A percentile compares a stretch with the other conserved stretches of the same genome.
phyloP scores from a whole-genome alignment of 2,113 vertebrate genomes.

The Sceloporus undulatus region DNA sequence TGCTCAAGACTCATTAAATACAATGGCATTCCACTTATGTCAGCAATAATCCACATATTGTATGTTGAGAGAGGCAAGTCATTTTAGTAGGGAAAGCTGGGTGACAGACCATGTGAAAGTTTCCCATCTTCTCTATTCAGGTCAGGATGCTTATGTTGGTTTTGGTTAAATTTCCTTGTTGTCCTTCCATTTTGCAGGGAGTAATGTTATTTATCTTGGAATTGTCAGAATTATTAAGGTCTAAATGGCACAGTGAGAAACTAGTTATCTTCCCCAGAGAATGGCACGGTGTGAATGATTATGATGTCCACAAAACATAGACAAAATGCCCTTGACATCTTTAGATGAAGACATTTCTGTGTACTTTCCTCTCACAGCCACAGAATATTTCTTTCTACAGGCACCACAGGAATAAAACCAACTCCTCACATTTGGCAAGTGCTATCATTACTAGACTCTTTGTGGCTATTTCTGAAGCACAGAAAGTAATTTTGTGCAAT shows the following conservation, averaged over 20 bases:
- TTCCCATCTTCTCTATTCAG: background rate
- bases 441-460: background rate
- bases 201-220: background rate
- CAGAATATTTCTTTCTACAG: background rate
- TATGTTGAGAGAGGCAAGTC: background rate
- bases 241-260: background rate
- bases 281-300: slow-evolving; percentile 6
- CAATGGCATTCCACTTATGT: background rate
- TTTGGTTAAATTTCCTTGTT: background rate
- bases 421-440: slow-evolving; percentile 9
- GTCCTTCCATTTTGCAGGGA: background rate
- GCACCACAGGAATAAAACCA: background rate
- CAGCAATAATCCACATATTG: background rate
- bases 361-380: background rate
- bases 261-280: background rate
- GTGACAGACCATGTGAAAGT: no score
- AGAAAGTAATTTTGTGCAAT: background rate
- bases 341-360: slow-evolving; percentile 35
- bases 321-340: slow-evolving; percentile 15
- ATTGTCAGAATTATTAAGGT: background rate
- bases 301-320: background rate
- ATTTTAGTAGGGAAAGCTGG: background rate
- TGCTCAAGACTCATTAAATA: background rate
- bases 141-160: background rate
- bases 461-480: slow-evolving; percentile 2